Evolutionary conservation across 2,888 invertebrate genomes (phyloP), one percentile per base, ranked within the genome.

Genomic region (Serripes groenlandicus): DNA sequence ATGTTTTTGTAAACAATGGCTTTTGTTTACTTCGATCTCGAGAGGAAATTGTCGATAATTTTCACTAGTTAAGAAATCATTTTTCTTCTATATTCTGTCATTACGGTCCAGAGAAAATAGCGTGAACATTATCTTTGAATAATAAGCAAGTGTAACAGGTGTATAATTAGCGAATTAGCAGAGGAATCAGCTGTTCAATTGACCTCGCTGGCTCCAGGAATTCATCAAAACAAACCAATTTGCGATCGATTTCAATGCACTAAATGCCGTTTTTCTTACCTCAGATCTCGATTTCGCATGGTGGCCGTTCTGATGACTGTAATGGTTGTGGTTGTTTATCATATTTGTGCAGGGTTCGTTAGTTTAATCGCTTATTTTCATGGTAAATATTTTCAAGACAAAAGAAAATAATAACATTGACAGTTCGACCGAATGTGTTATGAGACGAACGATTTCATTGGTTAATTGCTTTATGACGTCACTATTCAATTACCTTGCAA

Each of bases 301-400:
- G 72, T 88, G 87, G 23, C 85, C 85, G 68, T 89, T 90, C 66
- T 90, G 88, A 71, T 92, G 91, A 75, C 89, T 89, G 83, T 90
- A 90, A 74, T 91, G 87, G 76, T 90, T 91, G 83, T 91, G 91
- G 81, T 91, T 91, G 81, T 89, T 91, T 90, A 92, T 91, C 84
- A 49, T 62, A 37, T 52, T 35, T 34, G 3, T 9, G 64, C 60
- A 64, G 62, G 28, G 3, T 32, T n/a, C 11, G 1, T 58, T 68
- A 74, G 72, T 64, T 74, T 76, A 78, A 77, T 69, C 58, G 75
- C 34, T 75, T 81, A 80, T 82, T 82, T 78, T 88, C 78, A 81
- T 76, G 69, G 68, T 73, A 87, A 85, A 78, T 77, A 83, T 76
- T 76, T 75, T 75, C 66, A 84, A 86, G 85, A 88, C 87, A 89